Base-by-base conservation (phyloP, 2,888 invertebrate genomes). In the Caenorhabditis macrosperma region DNA sequence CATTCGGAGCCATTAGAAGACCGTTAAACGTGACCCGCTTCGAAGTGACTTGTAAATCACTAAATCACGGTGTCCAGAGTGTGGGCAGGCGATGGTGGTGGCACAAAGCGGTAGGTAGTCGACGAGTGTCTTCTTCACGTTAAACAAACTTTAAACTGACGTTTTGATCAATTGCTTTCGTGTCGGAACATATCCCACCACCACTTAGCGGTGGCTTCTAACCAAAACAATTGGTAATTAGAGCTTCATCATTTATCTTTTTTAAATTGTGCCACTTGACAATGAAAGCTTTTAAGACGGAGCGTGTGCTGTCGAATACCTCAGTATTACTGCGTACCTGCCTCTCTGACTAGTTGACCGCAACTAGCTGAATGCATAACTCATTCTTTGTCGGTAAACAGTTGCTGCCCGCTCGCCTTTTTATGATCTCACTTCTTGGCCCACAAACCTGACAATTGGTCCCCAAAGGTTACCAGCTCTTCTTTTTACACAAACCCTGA, bases 141-240 rank as follows among this genome's bases (percentile, higher is more conserved):
- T 84, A 82, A 82, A 82, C 84, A 84, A 84, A 84, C 84, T 84
- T 84, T 84, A 84, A 84, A 84, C 84, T 84, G 82, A 64, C 82
- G 77, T 61, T 76, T 77, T 82, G 84, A 82, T 84, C 82, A 84
- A 84, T 82, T 81, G 82, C 76, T 57, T 68, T 76, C 66, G 60
- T 80, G 75, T 79, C 79, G 69, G 79, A 75, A 79, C 74, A 78
- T 78, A 61, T 66, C 54, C 55, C 68, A 57, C 68, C 59, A 50
- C 59, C 77, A 74, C 74, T 74, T 74, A 74, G 74, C 63, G 74
- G 50, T 74, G 64, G 50, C 55, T 71, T 61, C 61, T 54, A 61
- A 68, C 61, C 63, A 77, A 66, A 71, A 71, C 64, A 77, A 77
- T 66, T 57, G 59, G 71, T 48, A 68, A 68, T 76, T 63, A 57